phyloP scores from a whole-genome alignment of 64 coral and sea anemone genomes.

The Hydrozoanthus tunicans region DNA sequence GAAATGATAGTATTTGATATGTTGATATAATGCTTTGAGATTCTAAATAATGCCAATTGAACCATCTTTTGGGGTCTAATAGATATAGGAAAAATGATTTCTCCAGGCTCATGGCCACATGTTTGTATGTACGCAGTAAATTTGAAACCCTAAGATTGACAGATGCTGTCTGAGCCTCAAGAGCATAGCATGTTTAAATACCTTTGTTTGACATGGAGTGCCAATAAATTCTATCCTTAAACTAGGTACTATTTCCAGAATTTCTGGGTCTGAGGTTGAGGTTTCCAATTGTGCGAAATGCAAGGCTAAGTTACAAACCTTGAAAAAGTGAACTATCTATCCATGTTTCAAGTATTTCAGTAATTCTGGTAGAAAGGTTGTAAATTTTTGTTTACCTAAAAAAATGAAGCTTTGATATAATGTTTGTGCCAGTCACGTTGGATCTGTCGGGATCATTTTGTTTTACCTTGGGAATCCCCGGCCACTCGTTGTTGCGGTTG shows the following conservation, averaged over 20 bases:
- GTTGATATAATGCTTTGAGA: background rate
- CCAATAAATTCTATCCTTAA: constrained; percentile 9
- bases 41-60: background rate
- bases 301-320: background rate
- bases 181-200: background rate
- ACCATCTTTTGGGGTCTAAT: background rate
- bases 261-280: constrained; percentile 62
- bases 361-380: constrained; percentile 57
- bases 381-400: constrained; percentile 54
- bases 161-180: constrained; percentile 42
- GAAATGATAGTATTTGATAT: constrained; percentile 2
- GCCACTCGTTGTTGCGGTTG: background rate
- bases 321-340: constrained; percentile 8
- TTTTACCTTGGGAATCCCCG: constrained; percentile 28
- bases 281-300: background rate
- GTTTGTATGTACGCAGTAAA: background rate
- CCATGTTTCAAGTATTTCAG: constrained; percentile 31
- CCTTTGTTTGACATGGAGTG: background rate
- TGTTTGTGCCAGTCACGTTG: constrained; percentile 47
- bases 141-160: constrained; percentile 4
- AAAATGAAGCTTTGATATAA: constrained; percentile 43
- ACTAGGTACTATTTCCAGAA: constrained; percentile 54
- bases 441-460: constrained; percentile 47
- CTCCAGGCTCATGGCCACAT: background rate
- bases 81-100: background rate